phyloP scores from a whole-genome alignment of 2,797 vertebrate genomes.

The Sternarchorhynchus goeldii region DNA sequence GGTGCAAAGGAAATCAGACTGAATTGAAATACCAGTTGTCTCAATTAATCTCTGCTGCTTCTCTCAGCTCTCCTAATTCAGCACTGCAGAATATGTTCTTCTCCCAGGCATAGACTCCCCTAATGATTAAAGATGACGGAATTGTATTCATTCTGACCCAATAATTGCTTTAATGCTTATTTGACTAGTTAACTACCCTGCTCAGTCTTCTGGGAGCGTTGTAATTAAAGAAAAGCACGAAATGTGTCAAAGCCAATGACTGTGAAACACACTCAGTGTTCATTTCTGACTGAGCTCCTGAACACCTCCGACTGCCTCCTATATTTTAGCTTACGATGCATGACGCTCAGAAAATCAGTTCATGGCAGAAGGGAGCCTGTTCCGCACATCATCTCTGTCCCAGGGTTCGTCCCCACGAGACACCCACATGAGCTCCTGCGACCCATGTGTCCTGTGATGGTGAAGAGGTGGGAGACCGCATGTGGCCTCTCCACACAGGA shows the following conservation, averaged over 20 bases:
- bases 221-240: constrained; percentile 82
- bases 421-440: neutral
- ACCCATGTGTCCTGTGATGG: too few relatives aligned
- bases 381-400: too few relatives aligned
- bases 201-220: constrained; percentile 73
- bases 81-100: constrained; percentile 67
- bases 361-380: neutral
- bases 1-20: constrained; percentile 16
- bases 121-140: constrained; percentile 84
- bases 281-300: constrained; percentile 12
- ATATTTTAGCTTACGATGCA: neutral
- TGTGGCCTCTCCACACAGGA: constrained; percentile 29
- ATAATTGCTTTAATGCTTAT: constrained; percentile 84
- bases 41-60: constrained; percentile 17
- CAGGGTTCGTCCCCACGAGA: neutral
- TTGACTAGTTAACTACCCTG: constrained; percentile 81
- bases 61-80: constrained; percentile 31
- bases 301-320: neutral
- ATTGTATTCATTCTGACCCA: constrained; percentile 83
- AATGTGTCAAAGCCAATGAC: constrained; percentile 68
- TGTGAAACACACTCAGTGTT: constrained; percentile 21
- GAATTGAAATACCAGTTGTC: constrained; percentile 18
- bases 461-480: neutral
- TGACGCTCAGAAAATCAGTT: neutral
- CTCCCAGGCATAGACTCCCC: constrained; percentile 76